Conservation (phyloP, 2,797 vertebrate genomes). For the Diceros bicornis region DNA sequence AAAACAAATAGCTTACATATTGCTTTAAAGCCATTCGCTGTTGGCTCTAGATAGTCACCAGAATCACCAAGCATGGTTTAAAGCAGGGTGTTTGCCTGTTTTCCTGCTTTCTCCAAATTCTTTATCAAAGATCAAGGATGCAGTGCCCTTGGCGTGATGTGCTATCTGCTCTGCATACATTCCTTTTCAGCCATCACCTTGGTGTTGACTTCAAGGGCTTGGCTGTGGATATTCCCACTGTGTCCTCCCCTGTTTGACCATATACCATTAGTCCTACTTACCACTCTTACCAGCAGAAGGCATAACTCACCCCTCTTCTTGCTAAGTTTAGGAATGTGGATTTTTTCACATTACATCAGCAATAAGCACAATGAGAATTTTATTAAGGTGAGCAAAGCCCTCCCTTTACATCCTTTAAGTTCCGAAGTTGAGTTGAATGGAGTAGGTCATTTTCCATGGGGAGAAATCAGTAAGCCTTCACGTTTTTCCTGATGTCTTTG, state of each 20-base stretch:
- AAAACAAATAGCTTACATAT: background rate
- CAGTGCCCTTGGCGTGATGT: rapidly evolving
- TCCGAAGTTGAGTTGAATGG: background rate
- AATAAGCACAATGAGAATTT: conserved; percentile 4
- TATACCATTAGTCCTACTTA: background rate
- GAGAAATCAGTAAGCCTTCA: background rate
- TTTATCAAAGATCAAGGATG: background rate
- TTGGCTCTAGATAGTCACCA: background rate
- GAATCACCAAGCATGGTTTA: background rate
- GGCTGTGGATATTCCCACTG: too few species aligned
- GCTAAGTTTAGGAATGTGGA: background rate
- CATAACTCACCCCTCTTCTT: background rate
- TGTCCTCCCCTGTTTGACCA: background rate
- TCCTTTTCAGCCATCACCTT: background rate
- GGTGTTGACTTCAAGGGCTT: background rate
- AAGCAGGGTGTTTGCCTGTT: background rate
- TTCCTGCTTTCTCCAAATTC: background rate
- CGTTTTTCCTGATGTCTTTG: background rate
- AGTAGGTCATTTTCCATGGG: background rate
- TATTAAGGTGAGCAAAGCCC: background rate
- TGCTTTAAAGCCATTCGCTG: background rate
- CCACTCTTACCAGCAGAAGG: background rate
- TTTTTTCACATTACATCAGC: background rate
- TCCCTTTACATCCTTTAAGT: background rate
- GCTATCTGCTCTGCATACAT: rapidly evolving